phyloP scores from a whole-genome alignment of 1,140 invertebrate genomes.

The Pogonomyrmex barbatus region DNA sequence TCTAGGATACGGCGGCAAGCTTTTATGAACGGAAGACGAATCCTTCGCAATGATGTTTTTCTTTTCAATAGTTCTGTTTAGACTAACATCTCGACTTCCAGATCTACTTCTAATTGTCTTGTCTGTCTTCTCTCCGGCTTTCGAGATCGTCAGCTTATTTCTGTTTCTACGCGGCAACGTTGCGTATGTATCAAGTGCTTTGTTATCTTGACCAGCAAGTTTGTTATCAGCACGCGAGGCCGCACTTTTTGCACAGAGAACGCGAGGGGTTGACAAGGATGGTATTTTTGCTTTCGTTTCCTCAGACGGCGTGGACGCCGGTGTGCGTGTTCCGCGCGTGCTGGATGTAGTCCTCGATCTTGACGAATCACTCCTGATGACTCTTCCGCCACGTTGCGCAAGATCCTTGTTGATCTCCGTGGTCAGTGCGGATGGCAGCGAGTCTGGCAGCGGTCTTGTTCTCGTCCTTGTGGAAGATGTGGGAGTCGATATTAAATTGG shows the following conservation, averaged over 20 bases:
- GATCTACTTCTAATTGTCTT: conserved; percentile 67
- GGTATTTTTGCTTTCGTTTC: conserved; percentile 88
- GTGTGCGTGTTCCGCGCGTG: conserved; percentile 87
- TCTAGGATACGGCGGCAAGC: conserved; percentile 86
- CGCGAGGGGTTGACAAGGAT: conserved; percentile 82
- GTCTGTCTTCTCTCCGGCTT: conserved; percentile 84
- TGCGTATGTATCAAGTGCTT: conserved; percentile 90
- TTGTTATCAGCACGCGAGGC: conserved; percentile 78
- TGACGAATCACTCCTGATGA: conserved; percentile 54
- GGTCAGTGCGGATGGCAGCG: conserved; percentile 86
- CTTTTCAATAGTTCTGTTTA: conserved; percentile 75
- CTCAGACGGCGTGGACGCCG: conserved; percentile 88
- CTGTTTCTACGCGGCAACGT: conserved; percentile 90
- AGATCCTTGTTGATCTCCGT: conserved; percentile 83
- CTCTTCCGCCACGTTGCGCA: conserved; percentile 70
- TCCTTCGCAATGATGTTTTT: conserved; percentile 83
- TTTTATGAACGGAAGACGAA: conserved; percentile 82
- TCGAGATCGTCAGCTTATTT: conserved; percentile 77
- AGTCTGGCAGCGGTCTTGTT: conserved; percentile 85
- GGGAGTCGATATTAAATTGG: conserved; percentile 36
- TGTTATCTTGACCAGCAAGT: conserved; percentile 85
- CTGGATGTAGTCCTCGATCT: conserved; percentile 81
- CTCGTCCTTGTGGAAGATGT: conserved; percentile 79
- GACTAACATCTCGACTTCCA: conserved; percentile 73
- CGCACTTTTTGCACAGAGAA: conserved; percentile 62